A percentile compares a stretch with the other conserved stretches of the same genome.
Conservation (phyloP, 2,113 vertebrate species). For the Natator depressus region DNA sequence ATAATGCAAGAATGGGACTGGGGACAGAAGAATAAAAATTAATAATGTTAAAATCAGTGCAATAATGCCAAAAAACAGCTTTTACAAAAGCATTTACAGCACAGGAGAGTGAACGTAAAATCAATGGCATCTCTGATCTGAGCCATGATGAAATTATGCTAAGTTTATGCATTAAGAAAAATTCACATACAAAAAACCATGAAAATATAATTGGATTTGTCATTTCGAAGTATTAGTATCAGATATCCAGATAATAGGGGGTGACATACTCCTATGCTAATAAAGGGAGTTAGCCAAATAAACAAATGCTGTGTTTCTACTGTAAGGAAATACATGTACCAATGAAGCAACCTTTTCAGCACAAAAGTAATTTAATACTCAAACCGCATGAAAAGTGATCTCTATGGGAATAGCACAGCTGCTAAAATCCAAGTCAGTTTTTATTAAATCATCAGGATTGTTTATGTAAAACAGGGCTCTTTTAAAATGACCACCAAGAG, state of each 20-base stretch:
- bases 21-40: not conserved
- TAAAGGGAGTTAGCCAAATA: slow-evolving; percentile 69
- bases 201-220: slow-evolving; percentile 65
- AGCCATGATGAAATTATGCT: slow-evolving; percentile 41
- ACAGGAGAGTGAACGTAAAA: slow-evolving; percentile 32
- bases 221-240: slow-evolving; percentile 68
- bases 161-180: slow-evolving; percentile 11
- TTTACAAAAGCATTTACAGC: slow-evolving; percentile 34
- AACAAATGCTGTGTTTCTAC: slow-evolving; percentile 74
- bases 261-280: slow-evolving; percentile 58
- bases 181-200: not conserved
- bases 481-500: slow-evolving; percentile 71
- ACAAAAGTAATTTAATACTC: slow-evolving; percentile 77
- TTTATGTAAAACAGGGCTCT: slow-evolving; percentile 73
- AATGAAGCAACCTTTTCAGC: slow-evolving; percentile 77
- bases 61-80: slow-evolving; percentile 5
- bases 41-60: slow-evolving; percentile 19
- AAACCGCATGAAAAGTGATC: slow-evolving; percentile 82
- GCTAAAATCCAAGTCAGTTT: slow-evolving; percentile 79
- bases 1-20: not conserved
- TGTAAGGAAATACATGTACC: slow-evolving; percentile 75
- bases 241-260: slow-evolving; percentile 65
- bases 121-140: not conserved
- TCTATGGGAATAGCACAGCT: slow-evolving; percentile 80
- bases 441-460: slow-evolving; percentile 74